Percentiles rank a stretch among this genome's conserved stretches.
Conservation (phyloP, 1,140 invertebrate genomes). For the Berghia stephanieae region DNA sequence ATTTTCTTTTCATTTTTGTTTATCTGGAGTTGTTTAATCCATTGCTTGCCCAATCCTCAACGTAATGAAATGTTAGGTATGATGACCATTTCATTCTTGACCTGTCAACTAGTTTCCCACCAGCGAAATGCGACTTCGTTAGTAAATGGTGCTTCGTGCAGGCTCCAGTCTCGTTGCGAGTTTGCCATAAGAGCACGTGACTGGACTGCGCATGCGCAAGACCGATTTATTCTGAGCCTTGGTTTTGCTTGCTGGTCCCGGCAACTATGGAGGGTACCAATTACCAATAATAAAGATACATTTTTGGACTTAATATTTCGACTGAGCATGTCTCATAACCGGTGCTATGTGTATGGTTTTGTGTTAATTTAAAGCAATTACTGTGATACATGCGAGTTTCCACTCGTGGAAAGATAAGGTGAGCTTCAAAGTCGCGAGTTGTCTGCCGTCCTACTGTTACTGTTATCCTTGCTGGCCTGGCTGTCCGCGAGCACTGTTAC, state of each 20-base stretch:
- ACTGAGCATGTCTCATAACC: constrained; percentile 13
- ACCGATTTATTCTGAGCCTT: background rate
- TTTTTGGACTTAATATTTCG: constrained; percentile 7
- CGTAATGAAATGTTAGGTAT: background rate
- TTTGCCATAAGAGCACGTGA: too few relatives aligned
- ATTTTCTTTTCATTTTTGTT: too few relatives aligned
- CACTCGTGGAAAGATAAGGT: constrained; percentile 20
- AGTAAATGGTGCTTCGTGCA: background rate
- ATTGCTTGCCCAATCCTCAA: background rate
- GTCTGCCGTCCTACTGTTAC: background rate
- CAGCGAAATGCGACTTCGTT: background rate
- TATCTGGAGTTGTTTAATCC: too few relatives aligned
- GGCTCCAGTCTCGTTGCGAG: background rate
- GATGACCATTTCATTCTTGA: background rate
- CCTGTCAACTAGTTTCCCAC: background rate
- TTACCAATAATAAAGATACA: background rate
- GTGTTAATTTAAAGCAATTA: constrained; percentile 15
- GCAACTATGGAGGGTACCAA: background rate
- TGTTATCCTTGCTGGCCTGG: background rate
- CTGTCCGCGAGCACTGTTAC: background rate
- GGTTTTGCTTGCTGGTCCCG: background rate
- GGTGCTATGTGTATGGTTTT: constrained; percentile 30
- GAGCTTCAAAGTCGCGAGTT: background rate
- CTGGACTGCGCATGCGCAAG: background rate
- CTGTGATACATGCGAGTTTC: constrained; percentile 30